Conservation (phyloP, 1,140 invertebrate genomes). For the Bursaphelenchus mucronatus region DNA sequence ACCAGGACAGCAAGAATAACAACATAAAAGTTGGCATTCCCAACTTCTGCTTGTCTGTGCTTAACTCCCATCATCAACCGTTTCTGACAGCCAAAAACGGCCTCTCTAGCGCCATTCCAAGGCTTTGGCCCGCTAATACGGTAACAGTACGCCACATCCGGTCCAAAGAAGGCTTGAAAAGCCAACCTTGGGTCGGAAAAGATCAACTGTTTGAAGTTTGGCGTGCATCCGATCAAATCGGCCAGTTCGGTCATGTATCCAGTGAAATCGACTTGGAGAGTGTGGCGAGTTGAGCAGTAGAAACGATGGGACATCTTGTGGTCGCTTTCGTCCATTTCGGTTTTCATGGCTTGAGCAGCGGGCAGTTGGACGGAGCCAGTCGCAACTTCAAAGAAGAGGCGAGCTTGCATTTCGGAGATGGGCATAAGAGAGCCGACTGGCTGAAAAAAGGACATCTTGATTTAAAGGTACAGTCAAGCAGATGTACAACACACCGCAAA, state of each 20-base stretch:
- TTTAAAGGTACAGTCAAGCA: too few species aligned
- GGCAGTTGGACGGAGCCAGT: conserved; percentile 34
- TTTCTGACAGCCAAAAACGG: conserved; percentile 2
- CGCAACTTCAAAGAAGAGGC: conserved; percentile 60
- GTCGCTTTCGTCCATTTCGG: conserved; percentile 29
- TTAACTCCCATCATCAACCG: too few species aligned
- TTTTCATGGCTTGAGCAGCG: conserved; percentile 30
- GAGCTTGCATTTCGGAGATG: conserved; percentile 65
- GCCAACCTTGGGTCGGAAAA: conserved; percentile 17
- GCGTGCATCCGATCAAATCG: conserved; percentile 21
- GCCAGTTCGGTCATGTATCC: conserved; percentile 18
- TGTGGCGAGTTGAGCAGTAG: conserved; percentile 25
- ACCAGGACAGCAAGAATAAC: too few species aligned
- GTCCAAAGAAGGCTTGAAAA: conserved; percentile 21
- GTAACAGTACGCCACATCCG: conserved; percentile 22
- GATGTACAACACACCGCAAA: too few species aligned
- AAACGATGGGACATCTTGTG: conserved; percentile 17
- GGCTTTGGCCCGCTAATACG: conserved; percentile 10
- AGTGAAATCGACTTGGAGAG: conserved; percentile 29
- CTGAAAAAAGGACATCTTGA: conserved; percentile 43
- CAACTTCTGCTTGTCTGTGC: too few species aligned
- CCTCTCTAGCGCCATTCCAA: conserved; percentile 21
- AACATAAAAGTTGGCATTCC: too few species aligned
- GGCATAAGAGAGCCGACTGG: conserved; percentile 64
- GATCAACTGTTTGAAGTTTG: conserved; percentile 11